Conservation (phyloP, 2,888 invertebrate species). For the Tachina lurida region DNA sequence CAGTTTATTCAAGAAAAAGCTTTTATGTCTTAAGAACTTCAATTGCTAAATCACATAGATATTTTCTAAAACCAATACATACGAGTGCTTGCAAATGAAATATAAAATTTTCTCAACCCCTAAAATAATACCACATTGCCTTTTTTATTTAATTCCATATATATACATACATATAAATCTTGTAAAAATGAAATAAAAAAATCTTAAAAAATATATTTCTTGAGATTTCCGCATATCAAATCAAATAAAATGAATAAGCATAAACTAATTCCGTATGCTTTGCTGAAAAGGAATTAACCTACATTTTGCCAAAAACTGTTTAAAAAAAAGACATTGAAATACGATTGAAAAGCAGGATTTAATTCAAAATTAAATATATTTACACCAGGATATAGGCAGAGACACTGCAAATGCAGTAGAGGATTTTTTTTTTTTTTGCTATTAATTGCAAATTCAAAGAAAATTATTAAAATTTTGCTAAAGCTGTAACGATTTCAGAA, state of each 20-base stretch:
- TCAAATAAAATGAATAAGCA: not conserved
- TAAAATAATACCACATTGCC: not conserved
- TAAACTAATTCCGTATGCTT: not conserved
- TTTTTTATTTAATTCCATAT: too few species aligned
- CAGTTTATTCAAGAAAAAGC: not conserved
- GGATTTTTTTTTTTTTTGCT: too few species aligned
- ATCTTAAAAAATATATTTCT: too few species aligned
- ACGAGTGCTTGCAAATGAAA: not conserved
- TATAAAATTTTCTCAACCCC: constrained; percentile 27
- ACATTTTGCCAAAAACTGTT: constrained; percentile 9
- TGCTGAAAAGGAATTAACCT: constrained; percentile 35
- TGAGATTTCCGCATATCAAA: not conserved
- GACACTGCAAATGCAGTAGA: too few species aligned
- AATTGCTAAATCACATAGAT: not conserved
- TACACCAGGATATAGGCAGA: too few species aligned
- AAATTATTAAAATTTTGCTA: too few species aligned
- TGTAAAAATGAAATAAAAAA: too few species aligned
- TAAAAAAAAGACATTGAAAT: not conserved
- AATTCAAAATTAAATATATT: constrained; percentile 41
- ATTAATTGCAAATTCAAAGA: too few species aligned
- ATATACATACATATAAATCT: too few species aligned
- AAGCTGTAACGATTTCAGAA: too few species aligned
- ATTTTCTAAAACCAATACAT: not conserved
- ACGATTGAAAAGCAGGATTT: constrained; percentile 29
- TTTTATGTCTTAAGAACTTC: not conserved